These are phyloP conservation scores for Tetragonula carbonaria DNA, from an alignment of 2,888 invertebrate species.

Conservation along the genomic window DNA sequence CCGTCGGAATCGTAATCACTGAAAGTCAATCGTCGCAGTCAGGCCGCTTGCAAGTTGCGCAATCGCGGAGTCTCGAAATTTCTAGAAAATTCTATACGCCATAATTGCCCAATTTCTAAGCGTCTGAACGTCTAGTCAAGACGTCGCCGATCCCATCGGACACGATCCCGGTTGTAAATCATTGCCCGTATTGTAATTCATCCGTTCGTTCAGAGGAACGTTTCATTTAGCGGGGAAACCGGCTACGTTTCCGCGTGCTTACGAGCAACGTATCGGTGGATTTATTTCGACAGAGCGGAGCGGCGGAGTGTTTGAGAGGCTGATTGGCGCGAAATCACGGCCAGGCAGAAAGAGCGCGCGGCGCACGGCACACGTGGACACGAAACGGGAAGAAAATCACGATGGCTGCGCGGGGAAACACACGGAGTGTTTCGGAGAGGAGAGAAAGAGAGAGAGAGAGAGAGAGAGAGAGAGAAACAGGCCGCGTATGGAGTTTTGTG, in stretches of 20 bases:
- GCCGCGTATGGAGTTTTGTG: constrained; percentile 72
- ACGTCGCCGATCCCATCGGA: constrained; percentile 4
- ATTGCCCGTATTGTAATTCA: constrained; percentile 45
- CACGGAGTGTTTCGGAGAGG: neutral
- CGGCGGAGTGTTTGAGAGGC: constrained; percentile 43
- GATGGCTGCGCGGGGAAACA: neutral
- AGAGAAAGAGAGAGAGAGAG: neutral
- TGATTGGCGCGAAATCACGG: constrained; percentile 61
- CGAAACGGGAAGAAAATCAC: constrained; percentile 59
- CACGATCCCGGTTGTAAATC: constrained; percentile 14
- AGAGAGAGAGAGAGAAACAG: constrained; percentile 2
- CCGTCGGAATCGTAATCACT: no score
- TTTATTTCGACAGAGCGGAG: constrained; percentile 53
- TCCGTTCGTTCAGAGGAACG: constrained; percentile 40
- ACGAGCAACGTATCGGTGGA: neutral
- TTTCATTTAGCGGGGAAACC: constrained; percentile 18
- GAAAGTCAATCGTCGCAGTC: no score
- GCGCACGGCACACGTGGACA: constrained; percentile 61
- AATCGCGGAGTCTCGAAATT: neutral
- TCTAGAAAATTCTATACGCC: constrained; percentile 10
- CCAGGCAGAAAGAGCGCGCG: constrained; percentile 1
- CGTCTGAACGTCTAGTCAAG: neutral
- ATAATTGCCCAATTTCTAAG: constrained; percentile 32
- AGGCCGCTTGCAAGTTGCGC: neutral
- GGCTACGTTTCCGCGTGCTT: constrained; percentile 34